Evolutionary conservation across 2,113 vertebrate species (phyloP), one percentile per base, ranked within the genome.

Genomic region (Plecotus auritus): DNA sequence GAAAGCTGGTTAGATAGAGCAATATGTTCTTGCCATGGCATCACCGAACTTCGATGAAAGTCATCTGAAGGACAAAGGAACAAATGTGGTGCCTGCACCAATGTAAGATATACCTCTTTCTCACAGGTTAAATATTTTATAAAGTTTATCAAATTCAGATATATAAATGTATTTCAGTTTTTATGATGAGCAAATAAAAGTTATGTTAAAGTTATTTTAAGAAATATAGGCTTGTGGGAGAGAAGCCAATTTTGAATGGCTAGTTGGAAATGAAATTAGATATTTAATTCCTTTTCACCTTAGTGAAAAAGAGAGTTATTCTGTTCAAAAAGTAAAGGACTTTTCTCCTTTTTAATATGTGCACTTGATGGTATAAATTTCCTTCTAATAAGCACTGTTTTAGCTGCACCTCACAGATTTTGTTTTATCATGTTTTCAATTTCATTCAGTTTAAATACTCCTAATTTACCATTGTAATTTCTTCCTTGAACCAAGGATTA

Each of bases 81-180:
- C 98, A 97, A 99, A 99, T 98, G 99, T 99, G 98, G 99, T 98
- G 93, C 99, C 99, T 85, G 98, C 98, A 42, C 99, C 99, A 32
- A 98, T 98, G 96, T 97, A 97, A 97, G 91, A 97, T 96, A 98
- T 97, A 96, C 97, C 97, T 98, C 98, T 98, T 96, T 97, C 94
- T 96, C 90, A 16, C 35, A 69, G 90, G 92, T 95, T 97, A 98
- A 97, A 96, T 95, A 80, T 95, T 97, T 95, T 98, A 97, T 98
- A 97, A 97, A 93, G 74, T 88, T 95, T 93, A 69, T 87, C 90
- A 94, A 49, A 93, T 95, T 16, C 35, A 96, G 97, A 95, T 94
- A 92, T 82, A 90, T 93, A 95, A 82, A 88, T 97, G 97, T 97
- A 74, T 26, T 96, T 96, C 37, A 37, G 73, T 86, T 96, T 97